phyloP scores from a whole-genome alignment of 2,888 invertebrate species.

The Sarcophaga caerulescens region DNA sequence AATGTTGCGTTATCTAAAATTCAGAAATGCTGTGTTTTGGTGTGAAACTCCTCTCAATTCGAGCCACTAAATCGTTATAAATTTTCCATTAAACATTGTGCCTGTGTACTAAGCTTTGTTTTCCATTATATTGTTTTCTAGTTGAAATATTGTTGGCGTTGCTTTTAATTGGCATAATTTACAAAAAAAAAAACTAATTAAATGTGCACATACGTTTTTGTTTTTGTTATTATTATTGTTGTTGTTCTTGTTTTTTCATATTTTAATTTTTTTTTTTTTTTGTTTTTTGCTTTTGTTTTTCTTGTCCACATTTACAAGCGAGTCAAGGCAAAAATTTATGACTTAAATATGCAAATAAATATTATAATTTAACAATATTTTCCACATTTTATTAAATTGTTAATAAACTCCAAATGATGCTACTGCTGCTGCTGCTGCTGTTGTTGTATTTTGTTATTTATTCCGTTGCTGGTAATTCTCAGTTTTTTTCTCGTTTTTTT shows the following conservation, averaged over 20 bases:
- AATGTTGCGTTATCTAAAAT: too few species aligned
- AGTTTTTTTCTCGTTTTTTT: slow-evolving; percentile 1
- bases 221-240: not conserved
- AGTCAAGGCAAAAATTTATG: not conserved
- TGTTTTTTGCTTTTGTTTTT: not conserved
- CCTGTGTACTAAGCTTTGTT: not conserved
- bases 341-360: slow-evolving; percentile 37
- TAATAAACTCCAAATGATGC: slow-evolving; percentile 35
- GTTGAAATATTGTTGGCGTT: not conserved
- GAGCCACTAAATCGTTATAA: too few species aligned
- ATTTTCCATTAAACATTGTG: not conserved
- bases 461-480: not conserved
- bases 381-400: slow-evolving; percentile 42
- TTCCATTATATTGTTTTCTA: not conserved
- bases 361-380: slow-evolving; percentile 35
- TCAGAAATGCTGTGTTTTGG: too few species aligned
- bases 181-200: not conserved
- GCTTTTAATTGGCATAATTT: not conserved
- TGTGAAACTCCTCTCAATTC: too few species aligned
- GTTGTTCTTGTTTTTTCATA: not conserved
- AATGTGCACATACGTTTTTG: not conserved
- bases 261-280: not conserved
- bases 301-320: not conserved
- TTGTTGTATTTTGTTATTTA: not conserved
- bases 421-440: too few species aligned